Evolutionary conservation across 2,888 invertebrate genomes (phyloP).

Genomic region (Ichneumoninae sp.): DNA sequence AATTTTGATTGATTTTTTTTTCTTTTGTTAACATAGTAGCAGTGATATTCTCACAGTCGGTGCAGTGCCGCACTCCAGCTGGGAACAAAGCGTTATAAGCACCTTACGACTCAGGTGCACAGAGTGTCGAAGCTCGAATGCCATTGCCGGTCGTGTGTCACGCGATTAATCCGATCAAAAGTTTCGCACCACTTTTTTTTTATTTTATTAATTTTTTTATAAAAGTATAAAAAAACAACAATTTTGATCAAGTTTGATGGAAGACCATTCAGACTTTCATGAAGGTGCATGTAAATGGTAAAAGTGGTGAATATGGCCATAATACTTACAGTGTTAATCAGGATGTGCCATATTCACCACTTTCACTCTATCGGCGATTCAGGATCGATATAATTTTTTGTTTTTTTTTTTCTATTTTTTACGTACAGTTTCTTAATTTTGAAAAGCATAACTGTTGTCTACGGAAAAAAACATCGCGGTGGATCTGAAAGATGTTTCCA

Average conservation of each 20-base stretch:
- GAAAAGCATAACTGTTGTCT: background rate
- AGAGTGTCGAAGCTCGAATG: conserved; percentile 75
- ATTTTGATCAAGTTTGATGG: background rate
- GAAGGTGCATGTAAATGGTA: background rate
- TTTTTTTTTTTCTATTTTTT: background rate
- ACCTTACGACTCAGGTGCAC: conserved; percentile 78
- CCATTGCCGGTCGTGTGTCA: background rate
- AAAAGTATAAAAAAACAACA: background rate
- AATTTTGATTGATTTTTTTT: conserved; percentile 33
- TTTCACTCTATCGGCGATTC: background rate
- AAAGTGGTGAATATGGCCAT: background rate
- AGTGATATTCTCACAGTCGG: conserved; percentile 81
- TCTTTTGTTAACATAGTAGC: conserved; percentile 67
- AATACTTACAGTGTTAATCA: background rate
- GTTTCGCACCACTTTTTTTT: background rate
- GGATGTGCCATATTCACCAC: background rate
- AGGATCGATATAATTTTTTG: background rate
- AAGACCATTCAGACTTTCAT: background rate
- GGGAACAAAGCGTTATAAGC: conserved; percentile 82
- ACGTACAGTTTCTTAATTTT: background rate
- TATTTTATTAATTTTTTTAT: background rate
- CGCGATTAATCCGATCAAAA: background rate
- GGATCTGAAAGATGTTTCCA: background rate
- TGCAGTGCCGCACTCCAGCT: conserved; percentile 83
- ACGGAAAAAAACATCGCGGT: background rate